These are phyloP conservation scores for Chironomus riparius DNA, from an alignment of 2,888 invertebrate genomes.

Conservation along the genomic window DNA sequence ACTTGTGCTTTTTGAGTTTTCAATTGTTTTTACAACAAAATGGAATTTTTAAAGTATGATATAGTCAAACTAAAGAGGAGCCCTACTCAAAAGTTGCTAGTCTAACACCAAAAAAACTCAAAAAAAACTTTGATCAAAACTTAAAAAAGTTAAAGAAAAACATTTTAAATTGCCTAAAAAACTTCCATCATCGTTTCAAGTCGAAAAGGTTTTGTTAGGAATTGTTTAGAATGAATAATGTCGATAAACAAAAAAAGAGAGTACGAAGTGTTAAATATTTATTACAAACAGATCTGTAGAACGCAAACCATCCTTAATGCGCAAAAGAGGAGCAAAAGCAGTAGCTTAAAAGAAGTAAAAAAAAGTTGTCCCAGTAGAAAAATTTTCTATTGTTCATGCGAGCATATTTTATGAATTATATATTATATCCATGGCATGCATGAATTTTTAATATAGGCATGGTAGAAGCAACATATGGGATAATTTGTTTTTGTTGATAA, in stretches of 20 bases:
- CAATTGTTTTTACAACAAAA: no score
- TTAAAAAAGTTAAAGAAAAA: conserved; percentile 5
- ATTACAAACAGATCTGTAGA: not conserved
- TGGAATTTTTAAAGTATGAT: no score
- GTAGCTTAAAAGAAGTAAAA: no score
- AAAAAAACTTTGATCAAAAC: not conserved
- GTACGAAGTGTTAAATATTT: not conserved
- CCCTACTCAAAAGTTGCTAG: no score
- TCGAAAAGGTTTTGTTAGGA: not conserved
- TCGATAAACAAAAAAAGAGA: not conserved
- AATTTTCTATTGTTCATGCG: not conserved
- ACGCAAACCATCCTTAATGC: no score
- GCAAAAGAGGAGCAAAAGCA: no score
- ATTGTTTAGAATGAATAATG: conserved; percentile 4
- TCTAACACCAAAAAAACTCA: not conserved
- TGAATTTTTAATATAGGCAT: no score
- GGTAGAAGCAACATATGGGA: no score
- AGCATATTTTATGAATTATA: not conserved
- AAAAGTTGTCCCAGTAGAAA: not conserved
- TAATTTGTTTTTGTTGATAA: no score
- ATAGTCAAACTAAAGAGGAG: no score
- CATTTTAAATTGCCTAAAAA: not conserved
- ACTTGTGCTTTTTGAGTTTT: no score
- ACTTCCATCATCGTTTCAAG: not conserved
- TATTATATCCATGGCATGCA: no score